Percentiles rank a stretch among this genome's conserved stretches.
Conservation (phyloP, 2,888 invertebrate genomes). For the Meloe dianella region DNA sequence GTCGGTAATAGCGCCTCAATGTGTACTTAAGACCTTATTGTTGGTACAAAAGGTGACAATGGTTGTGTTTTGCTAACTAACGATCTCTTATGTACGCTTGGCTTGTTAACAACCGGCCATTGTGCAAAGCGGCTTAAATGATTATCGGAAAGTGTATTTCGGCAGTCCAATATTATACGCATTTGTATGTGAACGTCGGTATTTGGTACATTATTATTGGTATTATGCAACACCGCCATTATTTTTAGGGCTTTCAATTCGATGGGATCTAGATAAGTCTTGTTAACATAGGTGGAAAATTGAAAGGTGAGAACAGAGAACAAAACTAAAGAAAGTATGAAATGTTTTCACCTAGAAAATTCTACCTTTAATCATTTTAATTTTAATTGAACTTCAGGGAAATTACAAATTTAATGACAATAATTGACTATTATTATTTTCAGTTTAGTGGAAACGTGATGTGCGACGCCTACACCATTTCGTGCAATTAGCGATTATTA, state of each 20-base stretch:
- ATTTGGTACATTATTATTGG: slow-evolving; percentile 38
- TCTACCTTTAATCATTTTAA: not conserved
- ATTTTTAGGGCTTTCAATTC: not conserved
- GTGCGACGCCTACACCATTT: not conserved
- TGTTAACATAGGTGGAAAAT: not conserved
- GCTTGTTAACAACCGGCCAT: slow-evolving; percentile 55
- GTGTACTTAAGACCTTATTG: slow-evolving; percentile 56
- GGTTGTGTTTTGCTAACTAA: slow-evolving; percentile 60
- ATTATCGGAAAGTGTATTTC: slow-evolving; percentile 43
- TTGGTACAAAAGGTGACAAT: slow-evolving; percentile 59
- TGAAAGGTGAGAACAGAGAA: not conserved
- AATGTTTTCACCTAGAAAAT: not conserved
- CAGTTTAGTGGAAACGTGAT: not conserved
- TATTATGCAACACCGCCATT: slow-evolving; percentile 6
- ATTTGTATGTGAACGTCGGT: slow-evolving; percentile 37
- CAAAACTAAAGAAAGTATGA: not conserved
- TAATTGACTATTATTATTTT: not conserved
- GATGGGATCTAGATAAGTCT: slow-evolving; percentile 14
- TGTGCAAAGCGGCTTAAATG: slow-evolving; percentile 55
- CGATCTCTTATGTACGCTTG: slow-evolving; percentile 59
- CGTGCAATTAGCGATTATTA: not conserved
- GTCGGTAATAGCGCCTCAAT: slow-evolving; percentile 41
- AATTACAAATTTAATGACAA: not conserved
- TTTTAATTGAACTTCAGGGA: not conserved
- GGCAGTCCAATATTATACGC: not conserved